Base-by-base conservation (phyloP, 2,888 invertebrate genomes). In the Acleris holmiana region DNA sequence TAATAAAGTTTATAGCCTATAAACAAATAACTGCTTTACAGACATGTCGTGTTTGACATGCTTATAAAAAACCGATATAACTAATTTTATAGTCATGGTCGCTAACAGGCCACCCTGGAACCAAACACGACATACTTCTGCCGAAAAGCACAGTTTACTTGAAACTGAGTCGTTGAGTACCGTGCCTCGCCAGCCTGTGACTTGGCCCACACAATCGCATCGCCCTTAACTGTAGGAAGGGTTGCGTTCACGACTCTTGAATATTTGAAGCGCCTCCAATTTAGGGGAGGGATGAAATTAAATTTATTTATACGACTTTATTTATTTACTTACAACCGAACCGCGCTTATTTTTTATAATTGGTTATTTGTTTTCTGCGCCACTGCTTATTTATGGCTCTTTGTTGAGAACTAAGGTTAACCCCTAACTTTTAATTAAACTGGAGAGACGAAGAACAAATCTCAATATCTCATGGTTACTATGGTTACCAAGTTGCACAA, bases 241-340 rank as follows among this genome's bases (percentile, higher is more conserved):
- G 91, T 90, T 91, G 86, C 83, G 85, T 89, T 90, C 91, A 88
- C 87, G 87, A 88, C 87, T 88, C 79, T 83, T 92, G 90, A 91
- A 91, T 92, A 91, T 91, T 92, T 91, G 86, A 91, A 89, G 83
- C 83, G 82, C 79, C 87, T 85, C 83, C 89, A 91, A 90, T 89
- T 90, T 89, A 85, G 82, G 83, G 83, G 84, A 84, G 85, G 87
- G 82, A 82, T 86, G 80, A 90, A 91, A 91, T 91, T 90, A 91
- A 92, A 92, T 91, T 89, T 90, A 90, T 91, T 89, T 89, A 89
- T 85, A 82, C 84, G 80, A 82, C 74, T 87, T 89, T 88, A 89
- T 89, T 86, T 89, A 86, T 86, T 88, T 87, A 87, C 83, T 80
- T 75, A 77, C 69, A 77, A 79, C 73, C 76, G 77, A 82, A 83